Conservation (phyloP, 2,113 vertebrate genomes). For the Periophthalmodon schlosseri region DNA sequence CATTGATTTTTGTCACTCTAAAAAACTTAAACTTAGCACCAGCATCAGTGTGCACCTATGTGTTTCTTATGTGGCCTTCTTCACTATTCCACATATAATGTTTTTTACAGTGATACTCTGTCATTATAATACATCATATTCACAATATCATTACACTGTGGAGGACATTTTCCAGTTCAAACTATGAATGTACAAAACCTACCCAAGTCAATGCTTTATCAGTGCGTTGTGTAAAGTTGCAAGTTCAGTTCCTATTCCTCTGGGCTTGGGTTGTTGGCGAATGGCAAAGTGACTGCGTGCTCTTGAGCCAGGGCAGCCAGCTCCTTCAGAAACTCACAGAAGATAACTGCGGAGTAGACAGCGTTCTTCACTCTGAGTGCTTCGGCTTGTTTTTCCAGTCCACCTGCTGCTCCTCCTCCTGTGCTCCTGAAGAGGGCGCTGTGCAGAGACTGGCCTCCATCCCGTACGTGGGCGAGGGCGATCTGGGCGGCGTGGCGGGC, state of each 20-base stretch:
- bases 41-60: constrained; percentile 45
- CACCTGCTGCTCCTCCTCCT: not conserved
- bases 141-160: constrained; percentile 63
- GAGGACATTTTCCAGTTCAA: constrained; percentile 50
- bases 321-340: constrained; percentile 96
- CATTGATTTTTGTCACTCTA: constrained; percentile 21
- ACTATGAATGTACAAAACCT: constrained; percentile 53
- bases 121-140: constrained; percentile 78
- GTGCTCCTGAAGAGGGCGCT: constrained; percentile 78
- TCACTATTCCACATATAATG: constrained; percentile 34
- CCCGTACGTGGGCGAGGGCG: constrained; percentile 86
- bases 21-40: constrained; percentile 55
- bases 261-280: constrained; percentile 78
- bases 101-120: constrained; percentile 44
- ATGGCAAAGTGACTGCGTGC: constrained; percentile 89
- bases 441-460: constrained; percentile 83
- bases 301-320: constrained; percentile 93
- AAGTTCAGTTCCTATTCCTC: constrained; percentile 73
- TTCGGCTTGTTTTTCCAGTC: constrained; percentile 85
- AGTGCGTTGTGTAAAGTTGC: constrained; percentile 27
- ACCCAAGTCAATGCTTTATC: constrained; percentile 17
- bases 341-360: constrained; percentile 93
- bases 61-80: constrained; percentile 42
- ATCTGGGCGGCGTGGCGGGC: constrained; percentile 85
- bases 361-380: constrained; percentile 92